Percentiles rank a stretch among this genome's conserved stretches.
Conservation (phyloP, 2,888 invertebrate species). For the Cephonodes hylas region DNA sequence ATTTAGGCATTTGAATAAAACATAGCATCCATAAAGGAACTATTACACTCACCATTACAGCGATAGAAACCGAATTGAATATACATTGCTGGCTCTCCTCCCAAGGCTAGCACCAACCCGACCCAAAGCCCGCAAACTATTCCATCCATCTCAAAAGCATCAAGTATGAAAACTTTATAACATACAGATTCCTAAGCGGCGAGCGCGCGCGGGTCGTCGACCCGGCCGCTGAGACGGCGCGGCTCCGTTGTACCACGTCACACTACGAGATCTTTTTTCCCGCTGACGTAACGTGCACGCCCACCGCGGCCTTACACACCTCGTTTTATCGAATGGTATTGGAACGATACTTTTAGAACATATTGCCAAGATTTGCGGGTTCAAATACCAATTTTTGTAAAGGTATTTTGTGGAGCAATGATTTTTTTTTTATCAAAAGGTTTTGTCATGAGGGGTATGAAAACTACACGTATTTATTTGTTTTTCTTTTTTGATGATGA, state of each 20-base stretch:
- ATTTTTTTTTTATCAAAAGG: no score
- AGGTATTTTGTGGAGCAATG: background rate
- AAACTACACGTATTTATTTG: no score
- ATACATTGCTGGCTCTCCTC: background rate
- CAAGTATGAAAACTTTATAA: conserved; percentile 12
- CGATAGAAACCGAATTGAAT: background rate
- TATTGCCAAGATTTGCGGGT: no score
- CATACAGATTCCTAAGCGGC: conserved; percentile 11
- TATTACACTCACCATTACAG: background rate
- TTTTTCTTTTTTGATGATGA: no score
- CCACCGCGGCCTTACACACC: background rate
- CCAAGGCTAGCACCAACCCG: no score
- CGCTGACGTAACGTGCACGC: background rate
- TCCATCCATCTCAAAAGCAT: conserved; percentile 1
- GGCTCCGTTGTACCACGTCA: conserved; percentile 33
- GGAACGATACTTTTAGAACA: background rate
- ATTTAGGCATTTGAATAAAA: no score
- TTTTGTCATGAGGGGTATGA: no score
- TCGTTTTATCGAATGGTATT: background rate
- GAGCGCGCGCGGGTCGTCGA: conserved; percentile 35
- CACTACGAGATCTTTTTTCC: background rate
- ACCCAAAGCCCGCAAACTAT: conserved; percentile 1
- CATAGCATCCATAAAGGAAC: background rate
- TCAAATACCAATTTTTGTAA: background rate
- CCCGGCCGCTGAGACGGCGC: conserved; percentile 39